Evolutionary conservation across 2,113 vertebrate genomes (phyloP).

Genomic region (Grantiella picta): DNA sequence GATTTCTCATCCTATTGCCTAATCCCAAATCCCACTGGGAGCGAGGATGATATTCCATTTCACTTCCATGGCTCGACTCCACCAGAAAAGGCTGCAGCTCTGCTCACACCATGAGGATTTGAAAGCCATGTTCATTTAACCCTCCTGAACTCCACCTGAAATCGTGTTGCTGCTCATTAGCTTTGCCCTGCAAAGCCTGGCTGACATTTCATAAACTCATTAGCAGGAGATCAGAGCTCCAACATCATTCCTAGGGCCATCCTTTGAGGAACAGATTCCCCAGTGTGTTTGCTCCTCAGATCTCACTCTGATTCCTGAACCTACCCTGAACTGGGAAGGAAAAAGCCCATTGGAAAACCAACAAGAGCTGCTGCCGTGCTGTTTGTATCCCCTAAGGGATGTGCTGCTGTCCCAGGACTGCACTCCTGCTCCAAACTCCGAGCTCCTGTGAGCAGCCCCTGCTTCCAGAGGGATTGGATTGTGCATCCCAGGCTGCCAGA

Average conservation of each 20-base stretch:
- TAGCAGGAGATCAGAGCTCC: conserved; percentile 20
- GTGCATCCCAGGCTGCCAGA: background rate
- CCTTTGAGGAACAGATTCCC: background rate
- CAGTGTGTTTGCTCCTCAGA: background rate
- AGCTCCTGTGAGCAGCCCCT: background rate
- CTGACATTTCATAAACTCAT: conserved; percentile 40
- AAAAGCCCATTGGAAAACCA: background rate
- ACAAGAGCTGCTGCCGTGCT: background rate
- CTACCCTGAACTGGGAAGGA: background rate
- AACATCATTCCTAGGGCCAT: background rate
- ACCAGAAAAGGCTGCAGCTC: background rate
- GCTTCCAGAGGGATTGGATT: background rate
- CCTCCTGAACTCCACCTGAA: conserved; percentile 23
- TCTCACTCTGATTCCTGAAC: background rate
- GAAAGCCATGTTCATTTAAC: conserved; percentile 35
- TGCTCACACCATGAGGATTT: background rate
- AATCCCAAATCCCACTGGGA: background rate
- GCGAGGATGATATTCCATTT: background rate
- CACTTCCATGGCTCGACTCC: background rate
- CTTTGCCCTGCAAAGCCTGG: conserved; percentile 24
- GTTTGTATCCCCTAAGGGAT: background rate
- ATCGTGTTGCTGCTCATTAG: background rate
- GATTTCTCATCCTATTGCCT: background rate
- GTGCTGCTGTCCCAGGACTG: background rate
- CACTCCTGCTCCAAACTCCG: background rate